A percentile compares a stretch with the other conserved stretches of the same genome.
Evolutionary conservation across 2,113 vertebrate genomes (phyloP).

Genomic region (Hippocampus abdominalis): DNA sequence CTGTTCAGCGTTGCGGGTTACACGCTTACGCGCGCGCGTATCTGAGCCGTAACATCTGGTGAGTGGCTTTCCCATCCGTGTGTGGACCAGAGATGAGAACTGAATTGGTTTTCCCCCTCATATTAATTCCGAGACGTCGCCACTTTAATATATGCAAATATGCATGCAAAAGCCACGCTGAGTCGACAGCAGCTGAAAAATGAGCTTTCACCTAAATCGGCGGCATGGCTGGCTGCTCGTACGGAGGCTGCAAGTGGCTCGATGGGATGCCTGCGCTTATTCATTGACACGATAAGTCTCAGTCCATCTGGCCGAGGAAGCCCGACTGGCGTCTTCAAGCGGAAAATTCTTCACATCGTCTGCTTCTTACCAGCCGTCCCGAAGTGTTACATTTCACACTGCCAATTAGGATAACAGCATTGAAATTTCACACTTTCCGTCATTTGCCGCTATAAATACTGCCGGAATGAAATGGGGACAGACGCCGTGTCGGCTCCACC

Average conservation of each 20-base stretch:
- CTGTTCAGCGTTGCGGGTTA: background rate
- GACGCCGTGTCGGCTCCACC: background rate
- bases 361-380: conserved; percentile 27
- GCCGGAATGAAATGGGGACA: background rate
- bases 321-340: conserved; percentile 29
- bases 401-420: conserved; percentile 6
- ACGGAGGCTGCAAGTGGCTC: conserved; percentile 29
- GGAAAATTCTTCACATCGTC: conserved; percentile 52
- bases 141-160: conserved; percentile 34
- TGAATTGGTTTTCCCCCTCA: conserved; percentile 8
- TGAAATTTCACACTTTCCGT: background rate
- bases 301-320: conserved; percentile 55
- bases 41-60: background rate
- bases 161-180: background rate
- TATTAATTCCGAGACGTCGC: conserved; percentile 15
- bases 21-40: background rate
- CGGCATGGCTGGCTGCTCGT: conserved; percentile 18
- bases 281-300: conserved; percentile 46
- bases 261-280: conserved; percentile 35
- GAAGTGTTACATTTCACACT: background rate
- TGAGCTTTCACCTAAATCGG: conserved; percentile 33
- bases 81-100: conserved; percentile 13
- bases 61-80: background rate
- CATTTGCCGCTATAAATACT: background rate
- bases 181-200: conserved; percentile 26